phyloP scores from a whole-genome alignment of 2,888 invertebrate species.

The Onthophagus sagittarius region DNA sequence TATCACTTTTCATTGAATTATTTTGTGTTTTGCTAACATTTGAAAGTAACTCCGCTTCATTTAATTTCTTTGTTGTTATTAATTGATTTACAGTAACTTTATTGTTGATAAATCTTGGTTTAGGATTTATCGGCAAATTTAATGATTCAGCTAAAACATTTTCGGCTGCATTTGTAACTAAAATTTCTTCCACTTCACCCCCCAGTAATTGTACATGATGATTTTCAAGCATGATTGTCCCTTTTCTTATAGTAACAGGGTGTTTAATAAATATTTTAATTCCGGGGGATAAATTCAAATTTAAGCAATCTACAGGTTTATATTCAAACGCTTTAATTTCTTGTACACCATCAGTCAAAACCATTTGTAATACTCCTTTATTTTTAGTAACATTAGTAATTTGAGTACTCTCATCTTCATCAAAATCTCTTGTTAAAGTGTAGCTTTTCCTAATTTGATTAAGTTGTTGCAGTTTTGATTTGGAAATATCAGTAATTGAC shows the following conservation, averaged over 20 bases:
- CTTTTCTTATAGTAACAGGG: conserved; percentile 66
- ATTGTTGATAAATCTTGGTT: conserved; percentile 42
- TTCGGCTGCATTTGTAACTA: conserved; percentile 56
- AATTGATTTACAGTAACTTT: background rate
- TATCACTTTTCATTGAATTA: background rate
- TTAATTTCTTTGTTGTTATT: background rate
- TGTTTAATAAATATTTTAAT: conserved; percentile 65
- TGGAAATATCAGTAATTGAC: conserved; percentile 59
- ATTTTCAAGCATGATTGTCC: conserved; percentile 63
- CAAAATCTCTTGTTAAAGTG: conserved; percentile 54
- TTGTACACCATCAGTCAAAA: conserved; percentile 71
- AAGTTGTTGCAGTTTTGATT: conserved; percentile 45
- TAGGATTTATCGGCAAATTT: conserved; percentile 52
- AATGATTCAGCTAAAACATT: conserved; percentile 59
- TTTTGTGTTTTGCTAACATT: background rate
- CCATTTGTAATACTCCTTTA: conserved; percentile 59
- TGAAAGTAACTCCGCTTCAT: background rate
- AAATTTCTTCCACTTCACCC: conserved; percentile 67
- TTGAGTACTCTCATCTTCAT: conserved; percentile 54
- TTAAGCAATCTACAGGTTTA: conserved; percentile 56
- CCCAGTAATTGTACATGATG: conserved; percentile 60
- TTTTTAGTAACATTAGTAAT: conserved; percentile 51
- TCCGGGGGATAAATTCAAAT: conserved; percentile 58
- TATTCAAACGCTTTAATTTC: conserved; percentile 70
- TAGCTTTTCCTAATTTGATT: conserved; percentile 49